Base-by-base conservation (phyloP, 2,113 vertebrate genomes). In the Psephotus haematonotus region DNA sequence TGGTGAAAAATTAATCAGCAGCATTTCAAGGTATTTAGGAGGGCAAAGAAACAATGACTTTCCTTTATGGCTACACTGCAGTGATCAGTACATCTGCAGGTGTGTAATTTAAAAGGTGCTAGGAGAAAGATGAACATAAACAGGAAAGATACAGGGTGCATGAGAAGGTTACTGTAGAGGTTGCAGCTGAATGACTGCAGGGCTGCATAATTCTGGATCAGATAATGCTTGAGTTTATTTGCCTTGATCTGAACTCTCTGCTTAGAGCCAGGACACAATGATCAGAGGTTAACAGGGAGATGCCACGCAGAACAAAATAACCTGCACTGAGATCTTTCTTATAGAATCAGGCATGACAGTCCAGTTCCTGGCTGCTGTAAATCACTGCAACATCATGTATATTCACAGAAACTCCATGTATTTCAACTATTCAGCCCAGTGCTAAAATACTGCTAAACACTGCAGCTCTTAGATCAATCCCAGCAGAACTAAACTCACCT, bases 1-100 rank as follows among this genome's bases (percentile, higher is more conserved):
- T 41, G 77, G 77, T 91, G 91, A 94, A 87, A 96, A 93, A 92
- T 86, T 91, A 88, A 94, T 96, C 88, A 72, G 17, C 0, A 0
- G 39, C 18, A 41, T 93, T 92, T 94, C 96, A 96, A 93, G 89
- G 93, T 94, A 96, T 87, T 94, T 69, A 94, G 86, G 96, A 93
- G 95, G 95, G 92, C 92, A 95, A 96, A 96, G 95, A 89, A 89
- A 92, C 93, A 97, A 93, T 96, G 92, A 94, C 90, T 96, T 95
- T 94, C 86, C 88, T 96, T 97, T 93, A 96, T 95, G 91, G 92
- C 81, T 94, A 82, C 69, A 95, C 52, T 93, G 91, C 86, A 91
- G 91, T 69, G 92, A 90, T 97, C 93, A 92, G 95, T 94, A 88
- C 77, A 78, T 95, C 90, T 92, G 92, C 95, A 96, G 92, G 92